phyloP scores from a whole-genome alignment of 2,113 vertebrate species.

The Tamias sibiricus region DNA sequence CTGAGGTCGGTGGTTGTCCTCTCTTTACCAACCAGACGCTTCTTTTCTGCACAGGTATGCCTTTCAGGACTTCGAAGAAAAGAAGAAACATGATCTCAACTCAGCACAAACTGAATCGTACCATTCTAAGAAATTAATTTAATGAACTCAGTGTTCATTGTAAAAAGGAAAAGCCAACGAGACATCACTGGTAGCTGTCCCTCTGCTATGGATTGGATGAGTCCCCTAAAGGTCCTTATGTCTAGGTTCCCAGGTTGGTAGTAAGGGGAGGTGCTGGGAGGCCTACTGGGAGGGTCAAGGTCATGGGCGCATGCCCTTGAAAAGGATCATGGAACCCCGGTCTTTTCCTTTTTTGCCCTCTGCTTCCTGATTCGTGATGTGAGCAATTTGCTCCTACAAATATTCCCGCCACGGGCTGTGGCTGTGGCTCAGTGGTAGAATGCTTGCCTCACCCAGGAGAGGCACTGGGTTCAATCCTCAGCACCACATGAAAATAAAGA shows the following conservation, averaged over 20 bases:
- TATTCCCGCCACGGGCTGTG: not conserved
- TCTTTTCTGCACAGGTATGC: not conserved
- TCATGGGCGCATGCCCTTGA: not conserved
- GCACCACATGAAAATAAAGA: no score
- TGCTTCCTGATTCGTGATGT: not conserved
- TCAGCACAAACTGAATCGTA: not conserved
- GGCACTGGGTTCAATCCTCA: no score
- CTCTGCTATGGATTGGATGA: not conserved
- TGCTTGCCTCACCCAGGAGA: no score
- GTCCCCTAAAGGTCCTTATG: not conserved
- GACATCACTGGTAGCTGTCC: not conserved
- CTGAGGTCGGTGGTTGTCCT: not conserved
- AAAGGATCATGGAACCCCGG: not conserved
- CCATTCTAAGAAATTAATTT: not conserved
- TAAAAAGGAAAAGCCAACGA: not conserved
- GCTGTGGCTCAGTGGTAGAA: no score
- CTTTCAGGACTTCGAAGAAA: conserved; percentile 46
- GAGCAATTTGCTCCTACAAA: no score
- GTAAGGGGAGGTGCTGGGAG: not conserved
- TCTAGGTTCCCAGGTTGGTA: not conserved
- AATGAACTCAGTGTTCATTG: not conserved
- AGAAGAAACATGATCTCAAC: not conserved
- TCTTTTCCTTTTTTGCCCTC: not conserved
- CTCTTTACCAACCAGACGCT: not conserved
- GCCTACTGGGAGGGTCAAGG: not conserved